Base-by-base conservation (phyloP, 2,113 vertebrate species). In the Mus pahari region DNA sequence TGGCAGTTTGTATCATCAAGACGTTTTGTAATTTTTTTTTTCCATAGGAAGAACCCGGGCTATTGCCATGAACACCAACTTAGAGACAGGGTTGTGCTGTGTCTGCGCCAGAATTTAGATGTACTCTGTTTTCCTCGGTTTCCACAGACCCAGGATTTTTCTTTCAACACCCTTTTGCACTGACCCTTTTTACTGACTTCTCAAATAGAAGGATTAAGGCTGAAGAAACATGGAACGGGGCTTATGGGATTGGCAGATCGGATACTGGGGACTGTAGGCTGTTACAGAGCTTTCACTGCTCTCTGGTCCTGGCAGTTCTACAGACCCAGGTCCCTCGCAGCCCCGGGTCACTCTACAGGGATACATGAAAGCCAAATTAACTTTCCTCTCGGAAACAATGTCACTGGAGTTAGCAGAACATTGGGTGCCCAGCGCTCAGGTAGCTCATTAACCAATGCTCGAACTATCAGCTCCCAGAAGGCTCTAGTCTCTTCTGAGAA, bases 131-230 rank as follows among this genome's bases (percentile, higher is more conserved):
- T 96, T 96, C 64, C 93, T 97, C 70, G 79, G 26, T 94, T 94
- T 92, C 96, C 94, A 96, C 87, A 95, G 86, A 93, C 77, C 81
- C 77, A 45, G 70, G 48, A 58, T 79, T 94, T 95, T 95, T 73
- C 96, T 94, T 96, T 91, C 92, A 97, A 86, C n/a, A 53, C n/a
- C 48, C 71, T 4, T 96, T 96, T 95, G 71, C 16, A 70, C 77
- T 97, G 95, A 97, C 95, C 96, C 97, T 93, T 95, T 97, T 97
- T 97, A 95, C 93, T 92, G 90, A 92, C 58, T 97, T 94, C 92
- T 96, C 84, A 94, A 83, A 88, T 92, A 31, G 96, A 97, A 91
- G 86, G 93, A 95, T 96, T 95, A 96, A 96, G 50, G 79, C 88
- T 96, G 81, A 74, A 86, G 95, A 97, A 96, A 88, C 91, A 62